Evolutionary conservation across 2,888 invertebrate species (phyloP).

Genomic region (Marasmarcha lunaedactyla): DNA sequence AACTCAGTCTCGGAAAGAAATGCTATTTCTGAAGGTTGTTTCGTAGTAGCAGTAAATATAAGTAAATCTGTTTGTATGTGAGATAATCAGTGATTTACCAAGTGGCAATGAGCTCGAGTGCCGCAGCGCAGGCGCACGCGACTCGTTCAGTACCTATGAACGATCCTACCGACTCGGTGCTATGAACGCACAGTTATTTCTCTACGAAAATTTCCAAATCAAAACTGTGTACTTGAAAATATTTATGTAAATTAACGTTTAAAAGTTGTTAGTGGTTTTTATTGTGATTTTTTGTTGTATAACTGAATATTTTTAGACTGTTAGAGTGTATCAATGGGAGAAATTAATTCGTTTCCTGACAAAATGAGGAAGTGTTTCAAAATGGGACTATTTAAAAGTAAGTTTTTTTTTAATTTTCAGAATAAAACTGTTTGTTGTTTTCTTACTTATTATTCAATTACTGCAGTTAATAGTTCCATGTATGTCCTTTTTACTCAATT

Average conservation of each 20-base stretch:
- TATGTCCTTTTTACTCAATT: too few species aligned
- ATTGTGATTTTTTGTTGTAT: too few species aligned
- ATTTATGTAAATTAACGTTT: background rate
- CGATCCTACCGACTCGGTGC: slow-evolving; percentile 9
- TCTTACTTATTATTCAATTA: too few species aligned
- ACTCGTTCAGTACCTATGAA: slow-evolving; percentile 9
- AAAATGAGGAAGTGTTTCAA: slow-evolving; percentile 64
- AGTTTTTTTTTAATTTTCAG: slow-evolving; percentile 23
- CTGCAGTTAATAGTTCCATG: too few species aligned
- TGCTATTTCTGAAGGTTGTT: too few species aligned
- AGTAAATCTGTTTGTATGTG: background rate
- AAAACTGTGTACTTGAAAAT: background rate
- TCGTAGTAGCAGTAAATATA: too few species aligned
- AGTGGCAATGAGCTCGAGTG: slow-evolving; percentile 46
- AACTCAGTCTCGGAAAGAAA: too few species aligned
- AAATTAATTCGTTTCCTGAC: slow-evolving; percentile 36
- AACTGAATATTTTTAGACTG: too few species aligned
- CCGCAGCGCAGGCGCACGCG: slow-evolving; percentile 22
- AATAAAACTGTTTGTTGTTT: too few species aligned
- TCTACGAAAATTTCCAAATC: slow-evolving; percentile 19
- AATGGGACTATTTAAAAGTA: slow-evolving; percentile 62
- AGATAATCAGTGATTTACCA: background rate
- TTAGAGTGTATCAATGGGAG: slow-evolving; percentile 32
- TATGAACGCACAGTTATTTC: slow-evolving; percentile 22
- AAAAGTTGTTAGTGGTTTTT: too few species aligned